A percentile compares a stretch with the other conserved stretches of the same genome.
These are phyloP conservation scores for Bombus confusus DNA, from an alignment of 1,140 invertebrate genomes.

Conservation along the genomic window DNA sequence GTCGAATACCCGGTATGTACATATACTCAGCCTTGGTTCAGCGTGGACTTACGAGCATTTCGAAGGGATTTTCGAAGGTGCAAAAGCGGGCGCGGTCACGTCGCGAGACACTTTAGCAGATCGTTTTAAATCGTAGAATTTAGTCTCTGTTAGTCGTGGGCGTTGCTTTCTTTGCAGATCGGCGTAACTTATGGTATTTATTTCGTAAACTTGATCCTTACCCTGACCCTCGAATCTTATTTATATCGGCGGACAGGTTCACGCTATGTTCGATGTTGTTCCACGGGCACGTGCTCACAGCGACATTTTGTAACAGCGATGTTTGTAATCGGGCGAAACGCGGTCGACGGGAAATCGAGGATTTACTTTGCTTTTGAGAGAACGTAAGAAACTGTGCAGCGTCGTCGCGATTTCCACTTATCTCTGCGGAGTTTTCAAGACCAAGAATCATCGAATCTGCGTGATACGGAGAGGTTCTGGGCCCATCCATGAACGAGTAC, in stretches of 20 bases:
- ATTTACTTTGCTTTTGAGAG: neutral
- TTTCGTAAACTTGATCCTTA: conserved; percentile 72
- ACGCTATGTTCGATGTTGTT: conserved; percentile 49
- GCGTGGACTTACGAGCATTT: conserved; percentile 56
- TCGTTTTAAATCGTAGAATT: conserved; percentile 76
- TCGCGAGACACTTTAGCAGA: conserved; percentile 67
- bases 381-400: neutral
- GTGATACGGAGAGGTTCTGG: neutral
- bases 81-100: conserved; percentile 33
- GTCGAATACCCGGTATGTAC: neutral
- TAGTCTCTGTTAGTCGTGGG: conserved; percentile 55
- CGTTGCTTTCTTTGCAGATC: conserved; percentile 31
- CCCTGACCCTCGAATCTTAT: conserved; percentile 74
- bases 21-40: neutral
- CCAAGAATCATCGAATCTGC: conserved; percentile 15
- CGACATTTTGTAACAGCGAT: conserved; percentile 6
- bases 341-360: too few relatives aligned
- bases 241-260: conserved; percentile 77
- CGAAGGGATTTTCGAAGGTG: conserved; percentile 32
- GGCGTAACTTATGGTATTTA: conserved; percentile 77
- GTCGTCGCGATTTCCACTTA: neutral
- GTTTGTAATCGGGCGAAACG: conserved; percentile 21
- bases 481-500: conserved; percentile 44
- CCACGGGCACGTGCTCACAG: neutral
- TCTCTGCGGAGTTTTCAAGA: neutral